Evolutionary conservation across 2,888 invertebrate genomes (phyloP), one percentile per base, ranked within the genome.

Genomic region (Cynaeus angustus): DNA sequence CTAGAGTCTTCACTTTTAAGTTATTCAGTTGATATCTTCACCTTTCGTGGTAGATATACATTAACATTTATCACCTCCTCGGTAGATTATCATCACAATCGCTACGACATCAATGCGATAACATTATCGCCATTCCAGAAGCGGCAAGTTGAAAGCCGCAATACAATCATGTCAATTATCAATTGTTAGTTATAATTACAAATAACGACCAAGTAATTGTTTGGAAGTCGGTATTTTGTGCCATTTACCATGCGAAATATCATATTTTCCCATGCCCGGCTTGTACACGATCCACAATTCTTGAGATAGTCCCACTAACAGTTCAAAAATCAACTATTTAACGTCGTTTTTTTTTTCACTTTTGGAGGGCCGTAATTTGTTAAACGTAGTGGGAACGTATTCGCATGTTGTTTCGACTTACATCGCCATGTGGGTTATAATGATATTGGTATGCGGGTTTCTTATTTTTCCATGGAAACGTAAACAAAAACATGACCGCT

Each of bases 111-210:
- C 56, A 56, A 56, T 65, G 66, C 58, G 52, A 52, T 41, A 61
- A 61, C 45, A 52, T 61, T 61, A 67, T 61, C 52, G 13, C 10
- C 9, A 8, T 56, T 64, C 9, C 45, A 64, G 50, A 33, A 53
- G 43, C 46, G 50, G 64, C 64, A 21, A 66, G 64, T 69, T 64
- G 50, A 67, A 67, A 67, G 67, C 56, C 52, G 41, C 65, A 48
- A 64, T 58, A 64, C 59, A 45, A 46, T 46, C 46, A 48, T 45
- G 55, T 66, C 66, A 70, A 70, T 70, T 70, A 70, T 66, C 70
- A 70, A 70, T 70, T 68, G 58, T 62, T 66, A 62, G 43, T 68
- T 59, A 46, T 66, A 70, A 70, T 61, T 53, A 70, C 66, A 66
- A 70, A 66, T 66, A 70, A 70, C 61, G 61, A 69, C 28, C 58